Conservation (phyloP, 2,888 invertebrate species). For the Glaucopsyche alexis region DNA sequence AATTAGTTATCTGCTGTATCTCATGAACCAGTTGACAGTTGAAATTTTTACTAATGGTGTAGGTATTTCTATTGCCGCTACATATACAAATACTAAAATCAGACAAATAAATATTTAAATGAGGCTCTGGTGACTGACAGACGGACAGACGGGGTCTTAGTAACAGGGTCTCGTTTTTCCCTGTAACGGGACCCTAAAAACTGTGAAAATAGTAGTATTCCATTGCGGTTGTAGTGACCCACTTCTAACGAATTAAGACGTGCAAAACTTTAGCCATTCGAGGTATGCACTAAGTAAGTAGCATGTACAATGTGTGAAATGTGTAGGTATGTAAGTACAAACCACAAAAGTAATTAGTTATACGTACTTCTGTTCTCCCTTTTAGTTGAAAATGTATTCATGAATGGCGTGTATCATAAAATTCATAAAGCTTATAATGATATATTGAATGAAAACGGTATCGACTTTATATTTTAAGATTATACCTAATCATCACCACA, state of each 20-base stretch:
- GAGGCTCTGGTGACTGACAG: too few species aligned
- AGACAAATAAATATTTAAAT: too few species aligned
- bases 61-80: too few species aligned
- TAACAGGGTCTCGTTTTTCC: too few species aligned
- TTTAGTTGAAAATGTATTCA: background rate
- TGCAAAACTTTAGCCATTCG: background rate
- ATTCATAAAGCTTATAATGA: background rate
- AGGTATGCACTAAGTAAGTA: background rate
- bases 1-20: too few species aligned
- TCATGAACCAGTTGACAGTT: too few species aligned
- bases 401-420: background rate
- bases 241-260: background rate
- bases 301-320: too few species aligned
- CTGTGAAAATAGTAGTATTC: too few species aligned
- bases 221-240: background rate
- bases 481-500: background rate
- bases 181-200: too few species aligned
- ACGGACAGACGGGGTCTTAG: too few species aligned
- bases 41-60: too few species aligned
- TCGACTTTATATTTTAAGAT: background rate
- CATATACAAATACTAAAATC: too few species aligned
- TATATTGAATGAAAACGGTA: slow-evolving; percentile 2
- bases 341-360: background rate
- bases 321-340: background rate
- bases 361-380: background rate